Conservation (phyloP, 2,888 invertebrate genomes). For the Phyllotreta cruciferae region DNA sequence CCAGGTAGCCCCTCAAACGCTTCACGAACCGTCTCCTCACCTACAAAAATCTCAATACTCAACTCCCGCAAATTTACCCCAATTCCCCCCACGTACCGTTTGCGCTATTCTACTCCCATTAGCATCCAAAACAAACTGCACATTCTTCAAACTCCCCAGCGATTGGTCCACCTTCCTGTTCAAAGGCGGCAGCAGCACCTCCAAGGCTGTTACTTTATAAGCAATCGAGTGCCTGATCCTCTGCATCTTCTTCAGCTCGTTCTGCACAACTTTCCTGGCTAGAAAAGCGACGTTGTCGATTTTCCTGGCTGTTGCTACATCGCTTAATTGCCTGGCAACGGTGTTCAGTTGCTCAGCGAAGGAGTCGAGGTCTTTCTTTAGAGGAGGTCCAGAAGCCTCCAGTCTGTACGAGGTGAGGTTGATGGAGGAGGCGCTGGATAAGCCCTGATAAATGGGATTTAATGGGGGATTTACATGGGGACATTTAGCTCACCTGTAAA, state of each 20-base stretch:
- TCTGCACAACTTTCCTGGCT: constrained; percentile 67
- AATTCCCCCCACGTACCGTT: constrained; percentile 60
- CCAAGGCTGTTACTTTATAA: constrained; percentile 78
- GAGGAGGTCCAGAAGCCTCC: constrained; percentile 68
- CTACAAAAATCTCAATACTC: constrained; percentile 30
- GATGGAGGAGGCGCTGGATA: constrained; percentile 66
- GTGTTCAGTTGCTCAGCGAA: constrained; percentile 72
- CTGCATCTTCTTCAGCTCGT: constrained; percentile 73
- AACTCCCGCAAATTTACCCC: not conserved
- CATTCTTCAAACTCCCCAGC: constrained; percentile 75
- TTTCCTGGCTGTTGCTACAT: constrained; percentile 74
- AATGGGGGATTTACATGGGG: not conserved
- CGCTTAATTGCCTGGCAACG: constrained; percentile 72
- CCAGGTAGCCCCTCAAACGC: constrained; percentile 61
- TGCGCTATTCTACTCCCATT: constrained; percentile 75
- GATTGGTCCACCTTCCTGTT: constrained; percentile 76
- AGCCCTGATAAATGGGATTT: constrained; percentile 56
- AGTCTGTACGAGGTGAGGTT: constrained; percentile 66
- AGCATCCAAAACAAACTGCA: constrained; percentile 78
- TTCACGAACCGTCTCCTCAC: constrained; percentile 42
- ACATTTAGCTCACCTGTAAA: constrained; percentile 60
- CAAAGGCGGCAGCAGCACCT: constrained; percentile 75
- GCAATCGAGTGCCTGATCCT: constrained; percentile 75
- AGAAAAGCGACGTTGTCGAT: constrained; percentile 73
- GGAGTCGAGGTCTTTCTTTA: constrained; percentile 69